Conservation (phyloP, 2,113 vertebrate species). For the Albula goreensis region DNA sequence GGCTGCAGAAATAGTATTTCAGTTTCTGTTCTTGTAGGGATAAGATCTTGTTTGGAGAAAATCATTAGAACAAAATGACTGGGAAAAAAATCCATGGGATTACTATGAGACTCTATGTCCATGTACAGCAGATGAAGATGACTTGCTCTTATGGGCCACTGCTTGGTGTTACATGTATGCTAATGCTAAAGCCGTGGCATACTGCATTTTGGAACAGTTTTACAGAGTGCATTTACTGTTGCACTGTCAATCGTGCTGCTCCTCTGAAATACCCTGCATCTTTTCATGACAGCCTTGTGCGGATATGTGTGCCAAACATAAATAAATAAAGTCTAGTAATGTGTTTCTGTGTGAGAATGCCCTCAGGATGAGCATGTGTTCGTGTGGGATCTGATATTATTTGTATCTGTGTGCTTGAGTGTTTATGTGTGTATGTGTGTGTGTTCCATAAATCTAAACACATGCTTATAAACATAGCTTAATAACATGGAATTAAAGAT, state of each 20-base stretch:
- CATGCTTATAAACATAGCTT: constrained; percentile 45
- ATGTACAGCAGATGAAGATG: too few species aligned
- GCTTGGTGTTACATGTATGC: not conserved
- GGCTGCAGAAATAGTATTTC: not conserved
- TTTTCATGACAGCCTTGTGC: not conserved
- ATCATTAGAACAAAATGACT: too few species aligned
- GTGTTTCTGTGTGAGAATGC: constrained; percentile 52
- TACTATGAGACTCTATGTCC: too few species aligned
- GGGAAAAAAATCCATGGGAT: too few species aligned
- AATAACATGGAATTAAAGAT: not conserved
- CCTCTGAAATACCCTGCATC: not conserved
- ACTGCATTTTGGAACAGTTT: not conserved
- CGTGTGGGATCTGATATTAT: constrained; percentile 66
- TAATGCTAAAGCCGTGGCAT: not conserved
- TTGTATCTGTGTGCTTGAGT: constrained; percentile 46
- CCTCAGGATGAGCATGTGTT: constrained; percentile 64
- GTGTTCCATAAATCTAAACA: constrained; percentile 55
- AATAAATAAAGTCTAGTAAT: not conserved
- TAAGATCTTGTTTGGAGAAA: too few species aligned
- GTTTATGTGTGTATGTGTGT: constrained; percentile 50
- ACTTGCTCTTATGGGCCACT: not conserved
- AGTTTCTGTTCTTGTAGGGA: not conserved
- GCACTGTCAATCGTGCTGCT: not conserved
- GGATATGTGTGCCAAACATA: not conserved
- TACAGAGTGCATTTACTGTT: not conserved